Evolutionary conservation across 2,797 vertebrate species (phyloP).

Genomic region (Ptychadena robeensis): DNA sequence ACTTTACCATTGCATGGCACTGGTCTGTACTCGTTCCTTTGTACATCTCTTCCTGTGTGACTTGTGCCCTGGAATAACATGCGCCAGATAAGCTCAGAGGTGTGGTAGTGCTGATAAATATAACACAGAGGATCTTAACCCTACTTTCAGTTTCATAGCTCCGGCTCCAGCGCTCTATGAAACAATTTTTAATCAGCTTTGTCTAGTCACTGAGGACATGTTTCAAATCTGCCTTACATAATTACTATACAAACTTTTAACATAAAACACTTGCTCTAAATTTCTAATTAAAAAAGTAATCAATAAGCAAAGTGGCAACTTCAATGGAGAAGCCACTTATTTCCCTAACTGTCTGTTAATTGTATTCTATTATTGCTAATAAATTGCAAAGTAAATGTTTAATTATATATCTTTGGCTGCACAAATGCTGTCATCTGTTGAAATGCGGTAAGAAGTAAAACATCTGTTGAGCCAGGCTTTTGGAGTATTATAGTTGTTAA

Average conservation of each 20-base stretch:
- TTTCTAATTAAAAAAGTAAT: slow-evolving; percentile 52
- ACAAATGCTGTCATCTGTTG: slow-evolving; percentile 40
- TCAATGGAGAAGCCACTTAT: neutral
- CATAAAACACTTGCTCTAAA: slow-evolving; percentile 30
- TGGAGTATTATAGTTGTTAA: slow-evolving; percentile 1
- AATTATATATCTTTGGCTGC: slow-evolving; percentile 40
- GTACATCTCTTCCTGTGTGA: neutral
- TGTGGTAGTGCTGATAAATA: slow-evolving; percentile 9
- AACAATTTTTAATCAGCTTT: slow-evolving; percentile 34
- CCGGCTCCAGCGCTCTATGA: neutral
- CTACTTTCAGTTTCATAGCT: neutral
- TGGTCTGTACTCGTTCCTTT: neutral
- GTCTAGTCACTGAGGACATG: slow-evolving; percentile 6
- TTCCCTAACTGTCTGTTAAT: slow-evolving; percentile 44
- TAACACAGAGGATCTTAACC: slow-evolving; percentile 7
- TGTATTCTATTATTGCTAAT: slow-evolving; percentile 50
- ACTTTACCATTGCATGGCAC: neutral
- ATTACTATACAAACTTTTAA: slow-evolving; percentile 33
- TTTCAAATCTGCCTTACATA: slow-evolving; percentile 25
- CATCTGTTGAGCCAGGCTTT: slow-evolving; percentile 32
- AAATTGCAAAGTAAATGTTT: slow-evolving; percentile 53
- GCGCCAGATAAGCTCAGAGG: slow-evolving; percentile 9
- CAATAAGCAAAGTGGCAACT: slow-evolving; percentile 22
- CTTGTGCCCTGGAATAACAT: neutral
- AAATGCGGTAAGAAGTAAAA: slow-evolving; percentile 35